These are phyloP conservation scores for Protosalanx chinensis DNA, from an alignment of 2,797 vertebrate genomes.

Conservation along the genomic window DNA sequence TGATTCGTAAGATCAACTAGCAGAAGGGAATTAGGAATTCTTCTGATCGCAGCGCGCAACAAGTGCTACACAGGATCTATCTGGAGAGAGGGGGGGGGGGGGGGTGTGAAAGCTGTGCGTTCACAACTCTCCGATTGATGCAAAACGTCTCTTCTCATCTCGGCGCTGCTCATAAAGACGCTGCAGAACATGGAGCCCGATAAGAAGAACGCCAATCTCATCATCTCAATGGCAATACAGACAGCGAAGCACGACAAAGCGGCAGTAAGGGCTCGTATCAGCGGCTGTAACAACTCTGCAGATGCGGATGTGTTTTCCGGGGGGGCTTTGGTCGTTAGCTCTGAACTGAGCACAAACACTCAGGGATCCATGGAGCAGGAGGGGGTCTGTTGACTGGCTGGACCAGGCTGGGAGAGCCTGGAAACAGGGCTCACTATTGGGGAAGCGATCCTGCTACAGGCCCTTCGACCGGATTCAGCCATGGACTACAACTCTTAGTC, in stretches of 20 bases:
- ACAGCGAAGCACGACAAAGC: slow-evolving; percentile 18
- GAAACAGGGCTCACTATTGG: slow-evolving; percentile 5
- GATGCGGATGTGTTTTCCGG: slow-evolving; percentile 36
- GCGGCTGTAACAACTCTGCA: slow-evolving; percentile 29
- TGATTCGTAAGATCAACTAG: slow-evolving; percentile 74
- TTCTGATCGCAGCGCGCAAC: slow-evolving; percentile 62
- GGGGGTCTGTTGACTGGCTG: slow-evolving; percentile 7
- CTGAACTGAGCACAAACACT: slow-evolving; percentile 35
- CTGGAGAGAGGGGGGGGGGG: background rate
- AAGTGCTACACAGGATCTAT: background rate
- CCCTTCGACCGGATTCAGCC: slow-evolving; percentile 21
- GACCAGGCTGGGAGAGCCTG: slow-evolving; percentile 6
- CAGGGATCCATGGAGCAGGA: slow-evolving; percentile 24
- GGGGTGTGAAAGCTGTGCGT: slow-evolving; percentile 28
- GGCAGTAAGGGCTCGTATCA: slow-evolving; percentile 12
- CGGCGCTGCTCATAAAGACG: slow-evolving; percentile 24
- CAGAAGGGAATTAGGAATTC: slow-evolving; percentile 67
- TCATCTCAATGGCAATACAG: slow-evolving; percentile 15
- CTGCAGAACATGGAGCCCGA: slow-evolving; percentile 15
- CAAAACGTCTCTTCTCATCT: slow-evolving; percentile 28
- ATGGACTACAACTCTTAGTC: background rate
- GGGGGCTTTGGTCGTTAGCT: slow-evolving; percentile 36
- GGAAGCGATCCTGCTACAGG: slow-evolving; percentile 10
- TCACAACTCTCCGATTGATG: slow-evolving; percentile 31
- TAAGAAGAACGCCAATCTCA: background rate